Conservation (phyloP, 2,888 invertebrate species). For the Phragmatobia fuliginosa region DNA sequence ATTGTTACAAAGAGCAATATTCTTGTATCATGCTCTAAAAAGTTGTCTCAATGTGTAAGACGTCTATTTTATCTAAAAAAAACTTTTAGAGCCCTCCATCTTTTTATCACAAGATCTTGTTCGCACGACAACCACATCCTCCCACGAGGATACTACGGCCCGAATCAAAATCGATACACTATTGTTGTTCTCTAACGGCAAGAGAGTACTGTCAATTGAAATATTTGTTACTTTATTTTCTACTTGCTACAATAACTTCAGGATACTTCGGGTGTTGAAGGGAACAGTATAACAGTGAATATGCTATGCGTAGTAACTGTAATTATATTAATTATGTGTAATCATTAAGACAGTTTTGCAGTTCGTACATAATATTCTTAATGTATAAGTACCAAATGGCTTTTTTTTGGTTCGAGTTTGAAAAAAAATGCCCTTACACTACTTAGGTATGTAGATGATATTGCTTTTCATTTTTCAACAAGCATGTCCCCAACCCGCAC, state of each 20-base stretch:
- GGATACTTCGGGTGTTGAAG: too few species aligned
- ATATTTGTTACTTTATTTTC: not conserved
- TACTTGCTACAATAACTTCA: not conserved
- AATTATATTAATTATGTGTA: too few species aligned
- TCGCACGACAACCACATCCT: conserved; percentile 10
- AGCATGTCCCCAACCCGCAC: too few species aligned
- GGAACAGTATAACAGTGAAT: too few species aligned
- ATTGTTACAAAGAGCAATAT: not conserved
- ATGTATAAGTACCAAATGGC: not conserved
- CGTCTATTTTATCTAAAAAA: conserved; percentile 10
- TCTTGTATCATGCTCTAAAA: not conserved
- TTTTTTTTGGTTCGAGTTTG: not conserved
- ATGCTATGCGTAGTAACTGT: not conserved
- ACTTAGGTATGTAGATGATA: not conserved
- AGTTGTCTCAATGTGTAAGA: not conserved
- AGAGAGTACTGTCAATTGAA: not conserved
- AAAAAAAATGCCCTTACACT: too few species aligned
- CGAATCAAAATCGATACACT: conserved; percentile 20
- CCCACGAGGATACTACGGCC: conserved; percentile 10
- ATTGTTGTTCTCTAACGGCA: conserved; percentile 1
- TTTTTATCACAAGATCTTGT: conserved; percentile 4
- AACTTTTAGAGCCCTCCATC: not conserved
- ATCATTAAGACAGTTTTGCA: not conserved
- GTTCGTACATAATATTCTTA: not conserved
- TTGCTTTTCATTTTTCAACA: not conserved